phyloP scores from a whole-genome alignment of 2,797 vertebrate species.

The Trachops cirrhosus region DNA sequence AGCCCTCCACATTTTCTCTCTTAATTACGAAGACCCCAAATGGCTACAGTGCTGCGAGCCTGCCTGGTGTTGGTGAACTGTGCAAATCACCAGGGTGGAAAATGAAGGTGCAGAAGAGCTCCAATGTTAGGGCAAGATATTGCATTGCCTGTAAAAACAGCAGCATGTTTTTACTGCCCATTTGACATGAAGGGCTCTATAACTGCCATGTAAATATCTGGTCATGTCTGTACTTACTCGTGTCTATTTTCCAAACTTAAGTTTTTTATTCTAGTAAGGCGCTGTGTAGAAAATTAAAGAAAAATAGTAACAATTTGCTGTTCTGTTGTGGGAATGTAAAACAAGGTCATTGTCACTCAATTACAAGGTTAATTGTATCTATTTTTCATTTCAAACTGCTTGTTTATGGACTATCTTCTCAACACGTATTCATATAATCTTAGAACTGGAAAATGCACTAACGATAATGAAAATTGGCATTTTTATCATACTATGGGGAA shows the following conservation, averaged over 20 bases:
- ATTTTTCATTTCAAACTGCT: neutral
- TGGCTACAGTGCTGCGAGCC: neutral
- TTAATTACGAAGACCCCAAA: neutral
- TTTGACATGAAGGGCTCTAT: neutral
- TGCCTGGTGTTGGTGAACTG: neutral
- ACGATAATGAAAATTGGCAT: neutral
- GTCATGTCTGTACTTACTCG: neutral
- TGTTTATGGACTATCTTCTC: neutral
- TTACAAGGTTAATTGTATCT: neutral
- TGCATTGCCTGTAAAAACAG: neutral
- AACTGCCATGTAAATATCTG: neutral
- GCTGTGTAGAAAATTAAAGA: neutral
- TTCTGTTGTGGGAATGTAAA: neutral
- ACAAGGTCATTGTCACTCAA: neutral
- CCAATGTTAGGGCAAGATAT: neutral
- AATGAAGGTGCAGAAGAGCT: neutral
- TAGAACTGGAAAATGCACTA: neutral
- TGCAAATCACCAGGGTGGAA: neutral
- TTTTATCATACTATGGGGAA: neutral
- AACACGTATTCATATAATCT: neutral
- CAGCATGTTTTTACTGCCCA: neutral
- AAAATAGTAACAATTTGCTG: neutral
- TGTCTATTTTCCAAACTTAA: neutral
- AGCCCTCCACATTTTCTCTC: neutral
- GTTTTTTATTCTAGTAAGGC: neutral